Percentiles rank a stretch among this genome's conserved stretches.
phyloP scores from a whole-genome alignment of 2,888 invertebrate species.

The Iphiclides podalirius region DNA sequence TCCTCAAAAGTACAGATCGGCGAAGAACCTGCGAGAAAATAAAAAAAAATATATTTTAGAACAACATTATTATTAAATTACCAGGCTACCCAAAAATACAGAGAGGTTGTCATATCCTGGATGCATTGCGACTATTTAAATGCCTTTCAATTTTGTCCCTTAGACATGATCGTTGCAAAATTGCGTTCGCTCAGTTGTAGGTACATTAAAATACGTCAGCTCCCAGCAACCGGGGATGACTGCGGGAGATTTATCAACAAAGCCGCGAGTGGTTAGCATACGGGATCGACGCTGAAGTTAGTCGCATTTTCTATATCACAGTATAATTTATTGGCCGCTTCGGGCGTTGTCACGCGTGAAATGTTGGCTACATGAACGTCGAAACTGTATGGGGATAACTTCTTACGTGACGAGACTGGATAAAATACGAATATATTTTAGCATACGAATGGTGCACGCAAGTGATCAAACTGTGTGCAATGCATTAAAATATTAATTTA shows the following conservation, averaged over 20 bases:
- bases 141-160: neutral
- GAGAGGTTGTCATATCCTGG: too few species aligned
- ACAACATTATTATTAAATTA: too few species aligned
- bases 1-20: too few species aligned
- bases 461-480: too few species aligned
- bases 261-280: constrained; percentile 20
- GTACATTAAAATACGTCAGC: neutral
- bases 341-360: constrained; percentile 55
- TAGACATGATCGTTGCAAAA: neutral
- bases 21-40: too few species aligned
- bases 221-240: neutral
- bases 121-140: too few species aligned
- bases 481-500: too few species aligned
- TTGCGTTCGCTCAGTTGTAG: neutral
- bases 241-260: constrained; percentile 8
- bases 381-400: constrained; percentile 47
- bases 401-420: constrained; percentile 45
- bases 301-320: constrained; percentile 57
- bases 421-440: constrained; percentile 30
- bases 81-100: too few species aligned
- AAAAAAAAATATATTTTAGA: too few species aligned
- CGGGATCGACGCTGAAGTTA: constrained; percentile 46
- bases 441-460: too few species aligned
- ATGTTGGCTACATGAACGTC: constrained; percentile 53
- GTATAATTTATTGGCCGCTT: constrained; percentile 54